These are phyloP conservation scores for Smutsia gigantea DNA, from an alignment of 2,797 vertebrate genomes.

Conservation along the genomic window DNA sequence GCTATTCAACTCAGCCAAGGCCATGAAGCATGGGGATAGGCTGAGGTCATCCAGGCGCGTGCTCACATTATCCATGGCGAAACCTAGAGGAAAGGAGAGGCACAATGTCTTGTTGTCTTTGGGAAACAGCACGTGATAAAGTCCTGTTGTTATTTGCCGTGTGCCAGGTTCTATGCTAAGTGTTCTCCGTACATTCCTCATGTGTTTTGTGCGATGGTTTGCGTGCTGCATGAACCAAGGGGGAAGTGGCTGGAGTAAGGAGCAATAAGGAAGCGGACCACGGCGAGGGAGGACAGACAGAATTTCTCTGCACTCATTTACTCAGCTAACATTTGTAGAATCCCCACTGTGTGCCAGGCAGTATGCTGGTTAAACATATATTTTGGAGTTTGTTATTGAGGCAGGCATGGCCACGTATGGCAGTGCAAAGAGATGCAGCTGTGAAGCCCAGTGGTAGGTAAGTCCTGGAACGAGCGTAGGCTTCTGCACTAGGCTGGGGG, in stretches of 20 bases:
- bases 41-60: not conserved
- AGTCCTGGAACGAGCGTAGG: slow-evolving; percentile 49
- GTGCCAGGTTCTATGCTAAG: not conserved
- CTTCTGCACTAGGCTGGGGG: not conserved
- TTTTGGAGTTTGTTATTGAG: not conserved
- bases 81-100: not conserved
- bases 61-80: not conserved
- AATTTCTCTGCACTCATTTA: not conserved
- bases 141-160: not conserved
- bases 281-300: not conserved
- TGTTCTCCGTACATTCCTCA: not conserved
- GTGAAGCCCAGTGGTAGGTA: slow-evolving; percentile 53
- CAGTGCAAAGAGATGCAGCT: slow-evolving; percentile 6
- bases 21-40: not conserved
- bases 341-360: not conserved
- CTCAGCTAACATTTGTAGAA: not conserved
- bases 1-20: not conserved
- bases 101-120: not conserved
- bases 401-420: not conserved
- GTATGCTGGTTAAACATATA: not conserved
- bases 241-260: not conserved
- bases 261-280: not conserved
- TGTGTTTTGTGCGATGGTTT: not conserved
- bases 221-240: not conserved
- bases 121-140: not conserved